Evolutionary conservation across 1,140 invertebrate genomes (phyloP).

Genomic region (Mactra quadrangularis): DNA sequence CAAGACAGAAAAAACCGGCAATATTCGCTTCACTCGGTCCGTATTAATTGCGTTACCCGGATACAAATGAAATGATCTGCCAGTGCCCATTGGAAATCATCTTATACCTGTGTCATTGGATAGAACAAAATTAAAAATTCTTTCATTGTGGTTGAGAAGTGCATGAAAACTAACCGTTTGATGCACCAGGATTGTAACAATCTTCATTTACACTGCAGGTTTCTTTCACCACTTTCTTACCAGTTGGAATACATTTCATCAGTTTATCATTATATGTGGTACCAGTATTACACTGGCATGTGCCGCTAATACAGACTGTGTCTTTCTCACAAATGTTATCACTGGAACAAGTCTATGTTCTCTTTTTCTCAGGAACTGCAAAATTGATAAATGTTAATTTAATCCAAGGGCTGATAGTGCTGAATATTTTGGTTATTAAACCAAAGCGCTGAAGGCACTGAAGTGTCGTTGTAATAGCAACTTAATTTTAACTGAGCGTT

Average conservation of each 20-base stretch:
- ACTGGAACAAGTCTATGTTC: too few relatives aligned
- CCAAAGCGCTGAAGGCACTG: too few relatives aligned
- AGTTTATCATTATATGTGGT: neutral
- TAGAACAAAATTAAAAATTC: neutral
- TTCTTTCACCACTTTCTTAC: neutral
- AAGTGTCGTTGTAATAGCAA: too few relatives aligned
- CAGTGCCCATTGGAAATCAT: neutral
- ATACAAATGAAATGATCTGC: neutral
- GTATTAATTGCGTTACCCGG: neutral
- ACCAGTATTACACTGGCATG: neutral
- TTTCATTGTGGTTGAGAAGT: neutral
- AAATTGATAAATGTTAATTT: too few relatives aligned
- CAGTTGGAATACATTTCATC: constrained; percentile 1
- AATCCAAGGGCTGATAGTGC: too few relatives aligned
- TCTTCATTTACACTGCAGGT: neutral
- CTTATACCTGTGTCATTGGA: too few relatives aligned
- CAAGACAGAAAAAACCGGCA: too few relatives aligned
- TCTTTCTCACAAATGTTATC: neutral
- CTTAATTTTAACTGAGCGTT: too few relatives aligned
- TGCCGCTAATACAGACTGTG: neutral
- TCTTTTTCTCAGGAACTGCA: too few relatives aligned
- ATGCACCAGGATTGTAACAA: neutral
- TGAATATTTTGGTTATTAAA: too few relatives aligned
- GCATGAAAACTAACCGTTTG: neutral
- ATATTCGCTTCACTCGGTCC: too few relatives aligned